A percentile compares a stretch with the other conserved stretches of the same genome.
Evolutionary conservation across 2,113 vertebrate genomes (phyloP).

Genomic region (Cinclus cinclus): DNA sequence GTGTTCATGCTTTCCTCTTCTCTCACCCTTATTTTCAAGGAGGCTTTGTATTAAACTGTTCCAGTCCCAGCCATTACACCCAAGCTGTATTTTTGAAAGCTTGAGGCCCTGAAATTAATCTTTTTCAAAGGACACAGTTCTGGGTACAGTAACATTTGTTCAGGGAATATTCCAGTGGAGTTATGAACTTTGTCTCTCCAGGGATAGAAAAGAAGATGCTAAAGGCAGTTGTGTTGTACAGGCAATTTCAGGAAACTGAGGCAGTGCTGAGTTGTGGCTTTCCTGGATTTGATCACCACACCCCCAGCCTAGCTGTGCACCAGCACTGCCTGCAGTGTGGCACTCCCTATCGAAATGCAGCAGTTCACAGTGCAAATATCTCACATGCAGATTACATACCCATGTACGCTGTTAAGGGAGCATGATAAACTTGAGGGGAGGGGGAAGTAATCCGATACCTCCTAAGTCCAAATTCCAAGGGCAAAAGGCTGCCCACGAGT

Average conservation of each 20-base stretch:
- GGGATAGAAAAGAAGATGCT: not conserved
- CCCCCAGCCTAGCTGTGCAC: not conserved
- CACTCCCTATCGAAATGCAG: not conserved
- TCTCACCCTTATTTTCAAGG: not conserved
- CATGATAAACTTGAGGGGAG: not conserved
- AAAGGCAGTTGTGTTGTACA: not conserved
- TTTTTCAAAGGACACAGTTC: not conserved
- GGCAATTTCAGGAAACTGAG: not conserved
- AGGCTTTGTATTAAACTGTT: not conserved
- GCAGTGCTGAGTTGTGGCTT: not conserved
- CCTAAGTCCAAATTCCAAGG: not conserved
- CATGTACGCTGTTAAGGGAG: not conserved
- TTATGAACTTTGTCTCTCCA: not conserved
- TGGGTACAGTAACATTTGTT: not conserved
- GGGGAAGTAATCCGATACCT: not conserved
- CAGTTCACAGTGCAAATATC: not conserved
- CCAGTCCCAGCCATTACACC: not conserved
- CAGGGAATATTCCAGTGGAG: not conserved
- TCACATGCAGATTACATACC: not conserved
- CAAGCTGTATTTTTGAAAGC: not conserved
- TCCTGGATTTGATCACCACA: not conserved
- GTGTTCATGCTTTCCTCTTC: not conserved
- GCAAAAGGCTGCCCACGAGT: not conserved
- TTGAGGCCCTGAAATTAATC: not conserved
- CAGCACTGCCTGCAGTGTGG: not conserved